Conservation (phyloP, 2,113 vertebrate genomes). For the Amia ocellicauda region DNA sequence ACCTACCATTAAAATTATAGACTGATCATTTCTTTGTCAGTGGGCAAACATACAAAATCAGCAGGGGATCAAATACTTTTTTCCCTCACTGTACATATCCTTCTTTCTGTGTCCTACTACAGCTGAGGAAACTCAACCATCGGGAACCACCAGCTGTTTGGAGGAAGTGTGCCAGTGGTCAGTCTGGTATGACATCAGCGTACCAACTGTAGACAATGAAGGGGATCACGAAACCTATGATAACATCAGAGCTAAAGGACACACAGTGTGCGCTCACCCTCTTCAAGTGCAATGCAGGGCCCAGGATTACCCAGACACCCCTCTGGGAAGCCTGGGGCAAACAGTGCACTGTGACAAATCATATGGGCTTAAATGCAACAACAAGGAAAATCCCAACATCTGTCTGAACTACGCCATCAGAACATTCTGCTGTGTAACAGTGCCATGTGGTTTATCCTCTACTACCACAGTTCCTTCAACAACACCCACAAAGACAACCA, state of each 20-base stretch:
- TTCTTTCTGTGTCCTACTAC: constrained; percentile 25
- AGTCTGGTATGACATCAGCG: constrained; percentile 56
- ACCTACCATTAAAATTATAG: no score
- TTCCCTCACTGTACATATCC: no score
- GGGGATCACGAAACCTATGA: constrained; percentile 69
- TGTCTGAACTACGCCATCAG: constrained; percentile 65
- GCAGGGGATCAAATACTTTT: no score
- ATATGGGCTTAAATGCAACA: constrained; percentile 55
- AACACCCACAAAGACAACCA: background rate
- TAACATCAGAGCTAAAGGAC: constrained; percentile 57
- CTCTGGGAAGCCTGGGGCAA: constrained; percentile 45
- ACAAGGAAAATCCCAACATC: constrained; percentile 55
- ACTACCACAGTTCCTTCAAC: accelerated
- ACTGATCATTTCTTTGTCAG: no score
- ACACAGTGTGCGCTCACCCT: constrained; percentile 51
- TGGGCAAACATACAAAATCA: no score
- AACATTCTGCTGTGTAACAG: constrained; percentile 51
- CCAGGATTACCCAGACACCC: constrained; percentile 42
- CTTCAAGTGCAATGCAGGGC: constrained; percentile 56
- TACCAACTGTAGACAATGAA: constrained; percentile 35
- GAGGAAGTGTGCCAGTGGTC: constrained; percentile 60
- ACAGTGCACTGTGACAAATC: constrained; percentile 50
- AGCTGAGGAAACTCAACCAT: background rate
- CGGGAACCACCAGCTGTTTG: constrained; percentile 38
- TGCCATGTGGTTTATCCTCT: constrained; percentile 20